These are phyloP conservation scores for Apocrypta bakeri DNA, from an alignment of 1,140 invertebrate genomes.

Conservation along the genomic window DNA sequence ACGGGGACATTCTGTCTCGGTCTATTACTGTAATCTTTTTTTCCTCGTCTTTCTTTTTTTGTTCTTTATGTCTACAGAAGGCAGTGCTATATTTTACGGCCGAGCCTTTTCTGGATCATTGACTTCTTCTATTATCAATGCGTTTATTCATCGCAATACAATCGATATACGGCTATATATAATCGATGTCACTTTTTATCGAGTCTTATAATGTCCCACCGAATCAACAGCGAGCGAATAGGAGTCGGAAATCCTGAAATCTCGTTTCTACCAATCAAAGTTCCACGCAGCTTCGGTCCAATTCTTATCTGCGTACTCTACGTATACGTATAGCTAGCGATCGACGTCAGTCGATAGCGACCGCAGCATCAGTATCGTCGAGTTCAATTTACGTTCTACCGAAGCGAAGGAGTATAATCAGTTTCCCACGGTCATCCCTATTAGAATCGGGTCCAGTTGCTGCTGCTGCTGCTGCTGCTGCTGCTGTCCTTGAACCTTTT, in stretches of 20 bases:
- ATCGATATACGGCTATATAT: too few species aligned
- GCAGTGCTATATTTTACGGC: background rate
- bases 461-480: background rate
- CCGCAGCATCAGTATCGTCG: background rate
- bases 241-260: background rate
- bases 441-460: slow-evolving; percentile 52
- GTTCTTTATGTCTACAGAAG: background rate
- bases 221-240: background rate
- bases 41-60: too few species aligned
- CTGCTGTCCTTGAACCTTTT: slow-evolving; percentile 55
- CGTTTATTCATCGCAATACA: background rate
- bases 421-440: slow-evolving; percentile 60
- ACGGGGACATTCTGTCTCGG: background rate
- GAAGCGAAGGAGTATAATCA: slow-evolving; percentile 54
- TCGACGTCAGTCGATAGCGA: slow-evolving; percentile 9
- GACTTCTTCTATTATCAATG: background rate
- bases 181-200: background rate
- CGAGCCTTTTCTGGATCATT: background rate
- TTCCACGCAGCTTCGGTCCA: background rate
- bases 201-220: background rate
- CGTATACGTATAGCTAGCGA: background rate
- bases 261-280: too few species aligned
- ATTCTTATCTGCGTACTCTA: background rate
- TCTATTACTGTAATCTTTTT: background rate
- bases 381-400: slow-evolving; percentile 47